Conservation (phyloP, 2,113 vertebrate species). For the Nothocercus julius region DNA sequence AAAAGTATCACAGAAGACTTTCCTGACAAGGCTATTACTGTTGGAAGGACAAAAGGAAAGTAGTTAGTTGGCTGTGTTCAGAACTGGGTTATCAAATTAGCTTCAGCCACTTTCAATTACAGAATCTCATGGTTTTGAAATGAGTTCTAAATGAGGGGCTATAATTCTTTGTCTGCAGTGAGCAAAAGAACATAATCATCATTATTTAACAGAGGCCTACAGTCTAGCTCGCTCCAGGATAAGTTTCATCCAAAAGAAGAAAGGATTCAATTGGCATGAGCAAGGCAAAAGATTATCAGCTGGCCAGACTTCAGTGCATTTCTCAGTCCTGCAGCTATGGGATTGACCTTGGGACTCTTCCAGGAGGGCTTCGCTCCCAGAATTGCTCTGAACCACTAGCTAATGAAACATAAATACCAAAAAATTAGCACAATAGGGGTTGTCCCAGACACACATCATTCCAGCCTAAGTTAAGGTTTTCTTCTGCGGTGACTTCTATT, state of each 20-base stretch:
- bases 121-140: constrained; percentile 70
- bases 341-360: constrained; percentile 49
- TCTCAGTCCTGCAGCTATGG: background rate
- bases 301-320: constrained; percentile 15
- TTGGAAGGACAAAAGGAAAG: constrained; percentile 70
- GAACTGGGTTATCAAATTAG: constrained; percentile 75
- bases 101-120: constrained; percentile 75
- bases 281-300: constrained; percentile 35
- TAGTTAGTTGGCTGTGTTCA: constrained; percentile 50
- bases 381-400: background rate
- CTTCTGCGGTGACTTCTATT: background rate
- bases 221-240: constrained; percentile 40
- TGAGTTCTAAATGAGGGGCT: constrained; percentile 68
- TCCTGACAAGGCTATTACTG: constrained; percentile 62
- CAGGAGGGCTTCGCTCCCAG: constrained; percentile 20
- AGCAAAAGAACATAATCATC: constrained; percentile 70
- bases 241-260: constrained; percentile 32
- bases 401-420: constrained; percentile 37
- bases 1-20: constrained; percentile 62
- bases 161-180: constrained; percentile 68
- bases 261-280: constrained; percentile 31
- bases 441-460: background rate
- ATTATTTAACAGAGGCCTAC: constrained; percentile 66
- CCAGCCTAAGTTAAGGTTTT: background rate
- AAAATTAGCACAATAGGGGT: background rate